Conservation (phyloP, 2,113 vertebrate species). For the Megaceryle torquata region DNA sequence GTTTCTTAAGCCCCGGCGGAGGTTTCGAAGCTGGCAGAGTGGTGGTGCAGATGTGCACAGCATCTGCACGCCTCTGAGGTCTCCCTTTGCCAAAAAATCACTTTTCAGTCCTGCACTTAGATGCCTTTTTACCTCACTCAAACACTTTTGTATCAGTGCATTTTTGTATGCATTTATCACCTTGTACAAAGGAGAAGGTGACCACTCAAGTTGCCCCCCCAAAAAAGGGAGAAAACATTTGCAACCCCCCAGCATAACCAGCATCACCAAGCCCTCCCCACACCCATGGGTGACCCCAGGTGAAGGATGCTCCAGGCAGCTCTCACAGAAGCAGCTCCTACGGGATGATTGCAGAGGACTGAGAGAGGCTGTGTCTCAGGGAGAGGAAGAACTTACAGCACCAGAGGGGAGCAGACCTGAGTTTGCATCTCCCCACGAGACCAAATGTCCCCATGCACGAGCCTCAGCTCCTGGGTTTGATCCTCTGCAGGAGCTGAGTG, state of each 20-base stretch:
- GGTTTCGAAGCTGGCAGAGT: fast-evolving
- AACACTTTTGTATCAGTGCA: fast-evolving
- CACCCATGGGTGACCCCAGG: fast-evolving
- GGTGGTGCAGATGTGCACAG: fast-evolving
- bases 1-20: fast-evolving
- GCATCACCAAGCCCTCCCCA: fast-evolving
- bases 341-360: fast-evolving
- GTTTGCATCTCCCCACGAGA: not conserved
- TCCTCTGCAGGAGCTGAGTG: not conserved
- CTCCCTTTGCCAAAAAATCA: not conserved
- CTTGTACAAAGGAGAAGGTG: not conserved
- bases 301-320: not conserved
- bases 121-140: not conserved
- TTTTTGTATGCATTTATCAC: not conserved
- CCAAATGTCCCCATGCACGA: fast-evolving
- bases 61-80: fast-evolving
- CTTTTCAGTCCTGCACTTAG: not conserved
- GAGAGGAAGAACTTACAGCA: not conserved
- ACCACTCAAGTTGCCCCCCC: not conserved
- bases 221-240: not conserved
- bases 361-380: fast-evolving
- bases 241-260: not conserved
- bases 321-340: not conserved
- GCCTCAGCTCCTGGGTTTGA: not conserved
- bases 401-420: fast-evolving